Evolutionary conservation across 92 coral and sea anemone species (phyloP).

Genomic region (Phenganax stokvisi): DNA sequence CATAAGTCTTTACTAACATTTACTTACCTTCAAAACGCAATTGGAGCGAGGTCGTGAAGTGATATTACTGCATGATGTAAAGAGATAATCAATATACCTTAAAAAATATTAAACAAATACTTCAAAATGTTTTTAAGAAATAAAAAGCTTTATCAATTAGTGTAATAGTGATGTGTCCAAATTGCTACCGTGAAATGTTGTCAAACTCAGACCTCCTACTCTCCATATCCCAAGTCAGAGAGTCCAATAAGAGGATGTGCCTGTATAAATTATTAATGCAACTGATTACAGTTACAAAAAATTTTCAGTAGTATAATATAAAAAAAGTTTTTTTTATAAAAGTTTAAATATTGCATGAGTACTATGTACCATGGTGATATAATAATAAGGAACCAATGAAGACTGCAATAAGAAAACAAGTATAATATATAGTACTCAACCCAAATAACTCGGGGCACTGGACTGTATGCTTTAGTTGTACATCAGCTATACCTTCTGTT

Average conservation of each 20-base stretch:
- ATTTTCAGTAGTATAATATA: background rate
- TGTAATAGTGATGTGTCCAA: background rate
- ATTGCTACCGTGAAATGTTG: conserved; percentile 6
- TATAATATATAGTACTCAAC: background rate
- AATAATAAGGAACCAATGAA: conserved; percentile 12
- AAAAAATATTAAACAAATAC: background rate
- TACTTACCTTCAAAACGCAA: background rate
- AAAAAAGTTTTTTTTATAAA: background rate
- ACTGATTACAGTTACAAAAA: background rate
- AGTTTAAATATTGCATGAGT: background rate
- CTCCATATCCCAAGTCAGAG: conserved; percentile 12
- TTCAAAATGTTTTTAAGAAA: background rate
- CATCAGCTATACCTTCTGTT: conserved; percentile 53
- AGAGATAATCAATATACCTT: conserved; percentile 6
- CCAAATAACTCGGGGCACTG: background rate
- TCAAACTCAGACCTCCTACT: conserved; percentile 1
- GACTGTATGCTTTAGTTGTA: conserved; percentile 12
- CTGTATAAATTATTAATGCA: conserved; percentile 1
- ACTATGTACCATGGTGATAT: conserved; percentile 2
- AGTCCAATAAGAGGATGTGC: conserved; percentile 23
- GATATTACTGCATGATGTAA: background rate
- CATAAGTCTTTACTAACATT: background rate
- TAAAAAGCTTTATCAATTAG: background rate
- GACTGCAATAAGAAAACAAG: background rate
- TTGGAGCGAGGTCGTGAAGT: background rate